These are phyloP conservation scores for Petromus typicus DNA, from an alignment of 2,113 vertebrate species.

Conservation along the genomic window DNA sequence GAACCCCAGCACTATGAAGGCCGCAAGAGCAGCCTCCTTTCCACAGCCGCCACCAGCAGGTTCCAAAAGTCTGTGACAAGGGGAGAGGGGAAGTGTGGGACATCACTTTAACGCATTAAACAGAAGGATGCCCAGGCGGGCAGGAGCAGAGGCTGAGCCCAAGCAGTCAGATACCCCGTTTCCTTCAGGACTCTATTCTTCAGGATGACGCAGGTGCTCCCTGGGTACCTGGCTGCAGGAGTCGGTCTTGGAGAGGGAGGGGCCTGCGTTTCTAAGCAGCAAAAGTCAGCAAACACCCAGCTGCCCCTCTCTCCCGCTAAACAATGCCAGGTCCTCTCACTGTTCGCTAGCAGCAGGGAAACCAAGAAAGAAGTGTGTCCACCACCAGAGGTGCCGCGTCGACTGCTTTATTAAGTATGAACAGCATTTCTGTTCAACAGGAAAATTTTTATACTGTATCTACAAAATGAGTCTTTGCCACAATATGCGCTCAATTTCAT, in stretches of 20 bases:
- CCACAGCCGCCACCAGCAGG: not conserved
- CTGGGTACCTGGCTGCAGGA: not conserved
- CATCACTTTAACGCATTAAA: not conserved
- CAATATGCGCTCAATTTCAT: conserved; percentile 17
- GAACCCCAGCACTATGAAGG: not conserved
- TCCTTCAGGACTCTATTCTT: not conserved
- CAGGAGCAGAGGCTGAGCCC: not conserved
- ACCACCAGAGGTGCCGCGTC: not conserved
- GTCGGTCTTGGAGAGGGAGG: not conserved
- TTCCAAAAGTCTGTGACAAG: not conserved
- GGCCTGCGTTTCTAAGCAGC: not conserved
- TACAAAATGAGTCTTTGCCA: conserved; percentile 60
- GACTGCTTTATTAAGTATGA: conserved; percentile 44
- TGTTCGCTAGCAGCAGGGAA: not conserved
- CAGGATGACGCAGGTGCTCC: not conserved
- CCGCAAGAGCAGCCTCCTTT: not conserved
- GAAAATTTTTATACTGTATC: not conserved
- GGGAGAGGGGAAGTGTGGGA: too few relatives aligned
- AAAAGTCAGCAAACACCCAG: not conserved
- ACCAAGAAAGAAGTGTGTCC: not conserved
- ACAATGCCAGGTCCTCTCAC: not conserved
- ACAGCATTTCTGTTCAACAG: conserved; percentile 43
- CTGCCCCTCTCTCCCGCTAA: not conserved
- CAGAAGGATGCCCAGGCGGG: not conserved
- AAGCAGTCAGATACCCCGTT: not conserved